These are phyloP conservation scores for Spea multiplicata DNA, from an alignment of 2,113 vertebrate genomes.

Conservation along the genomic window DNA sequence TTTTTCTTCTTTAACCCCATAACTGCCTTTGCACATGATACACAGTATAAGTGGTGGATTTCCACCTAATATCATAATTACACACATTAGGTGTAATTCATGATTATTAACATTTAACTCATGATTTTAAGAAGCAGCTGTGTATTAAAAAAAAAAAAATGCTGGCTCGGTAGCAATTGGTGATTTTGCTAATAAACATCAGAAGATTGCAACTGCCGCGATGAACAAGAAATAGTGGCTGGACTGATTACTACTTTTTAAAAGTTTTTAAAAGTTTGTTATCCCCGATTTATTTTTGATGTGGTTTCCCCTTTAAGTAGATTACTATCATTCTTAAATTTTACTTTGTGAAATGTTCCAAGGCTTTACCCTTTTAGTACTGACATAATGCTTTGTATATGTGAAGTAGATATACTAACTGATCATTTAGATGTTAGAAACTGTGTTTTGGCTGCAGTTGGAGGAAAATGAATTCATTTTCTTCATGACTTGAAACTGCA, in stretches of 20 bases:
- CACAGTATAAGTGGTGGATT: too few species aligned
- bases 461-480: constrained; percentile 61
- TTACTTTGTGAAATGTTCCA: constrained; percentile 80
- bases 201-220: background rate
- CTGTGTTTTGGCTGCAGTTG: constrained; percentile 1
- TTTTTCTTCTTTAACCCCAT: too few species aligned
- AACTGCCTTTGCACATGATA: too few species aligned
- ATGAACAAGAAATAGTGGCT: background rate
- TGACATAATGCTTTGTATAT: constrained; percentile 50
- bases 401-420: constrained; percentile 59
- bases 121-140: too few species aligned
- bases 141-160: too few species aligned
- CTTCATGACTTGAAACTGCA: constrained; percentile 54
- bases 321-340: constrained; percentile 56
- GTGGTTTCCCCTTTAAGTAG: constrained; percentile 23
- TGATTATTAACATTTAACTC: too few species aligned
- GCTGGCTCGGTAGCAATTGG: background rate
- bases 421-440: constrained; percentile 25
- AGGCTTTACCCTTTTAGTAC: constrained; percentile 83
- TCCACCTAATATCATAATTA: too few species aligned
- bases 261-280: background rate
- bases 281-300: background rate
- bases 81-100: too few species aligned
- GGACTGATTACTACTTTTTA: background rate
- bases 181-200: background rate